These are phyloP conservation scores for Acanthis flammea DNA, from an alignment of 2,797 vertebrate genomes.

Conservation along the genomic window DNA sequence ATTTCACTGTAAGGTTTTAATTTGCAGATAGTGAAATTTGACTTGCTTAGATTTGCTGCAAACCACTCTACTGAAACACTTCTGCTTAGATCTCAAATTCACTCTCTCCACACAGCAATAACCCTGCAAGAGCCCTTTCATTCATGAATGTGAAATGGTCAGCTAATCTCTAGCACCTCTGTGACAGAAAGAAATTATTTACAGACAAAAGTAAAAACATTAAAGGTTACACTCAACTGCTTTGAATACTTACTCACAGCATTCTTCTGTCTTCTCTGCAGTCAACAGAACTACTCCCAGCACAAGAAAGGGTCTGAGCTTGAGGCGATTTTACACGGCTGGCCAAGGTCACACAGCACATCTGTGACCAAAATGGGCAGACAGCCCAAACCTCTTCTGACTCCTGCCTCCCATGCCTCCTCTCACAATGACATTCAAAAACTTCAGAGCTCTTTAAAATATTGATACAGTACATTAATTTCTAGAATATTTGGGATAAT, in stretches of 20 bases:
- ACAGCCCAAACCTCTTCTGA: neutral
- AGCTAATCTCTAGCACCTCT: neutral
- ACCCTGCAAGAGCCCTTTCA: neutral
- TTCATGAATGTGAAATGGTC: neutral
- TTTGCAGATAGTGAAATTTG: neutral
- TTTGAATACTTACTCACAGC: neutral
- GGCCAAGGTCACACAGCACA: neutral
- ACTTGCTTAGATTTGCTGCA: neutral
- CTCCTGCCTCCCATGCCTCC: neutral
- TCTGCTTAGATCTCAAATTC: neutral
- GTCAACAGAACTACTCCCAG: neutral
- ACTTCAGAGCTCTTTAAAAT: slow-evolving; percentile 12
- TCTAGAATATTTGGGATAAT: neutral
- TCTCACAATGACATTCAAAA: neutral
- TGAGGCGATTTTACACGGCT: accelerated
- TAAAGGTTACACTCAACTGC: neutral
- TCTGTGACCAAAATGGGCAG: neutral
- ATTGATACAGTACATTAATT: slow-evolving; percentile 11
- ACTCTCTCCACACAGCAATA: neutral
- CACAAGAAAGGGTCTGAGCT: neutral
- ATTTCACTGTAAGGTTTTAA: neutral
- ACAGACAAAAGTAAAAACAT: neutral
- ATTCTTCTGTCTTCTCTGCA: neutral
- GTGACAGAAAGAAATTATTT: neutral
- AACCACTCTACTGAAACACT: neutral